A percentile compares a stretch with the other conserved stretches of the same genome.
These are phyloP conservation scores for Caenorhabditis sp. DNA, from an alignment of 2,888 invertebrate species.

Conservation along the genomic window DNA sequence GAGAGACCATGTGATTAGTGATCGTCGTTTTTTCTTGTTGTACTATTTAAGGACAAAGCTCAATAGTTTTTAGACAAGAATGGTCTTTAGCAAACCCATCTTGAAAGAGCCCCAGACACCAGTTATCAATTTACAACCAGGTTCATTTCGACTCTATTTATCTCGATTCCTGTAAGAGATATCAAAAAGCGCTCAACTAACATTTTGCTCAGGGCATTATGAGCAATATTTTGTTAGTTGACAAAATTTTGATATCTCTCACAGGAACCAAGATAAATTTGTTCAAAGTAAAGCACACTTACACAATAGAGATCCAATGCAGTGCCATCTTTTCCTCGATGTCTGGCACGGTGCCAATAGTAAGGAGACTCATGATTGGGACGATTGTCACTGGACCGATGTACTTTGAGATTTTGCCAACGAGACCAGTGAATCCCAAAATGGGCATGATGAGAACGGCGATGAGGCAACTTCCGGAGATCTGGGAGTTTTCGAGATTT, in stretches of 20 bases:
- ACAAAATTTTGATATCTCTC: too few relatives aligned
- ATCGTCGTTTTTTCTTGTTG: neutral
- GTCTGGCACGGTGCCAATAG: slow-evolving; percentile 76
- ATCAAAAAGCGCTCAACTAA: too few relatives aligned
- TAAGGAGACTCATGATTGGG: slow-evolving; percentile 76
- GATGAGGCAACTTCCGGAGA: slow-evolving; percentile 76
- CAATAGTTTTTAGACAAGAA: neutral
- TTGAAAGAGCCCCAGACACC: too few relatives aligned
- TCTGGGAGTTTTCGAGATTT: slow-evolving; percentile 62
- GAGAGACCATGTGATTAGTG: slow-evolving; percentile 13
- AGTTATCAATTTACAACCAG: too few relatives aligned
- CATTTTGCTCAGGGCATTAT: too few relatives aligned
- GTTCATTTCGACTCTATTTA: too few relatives aligned
- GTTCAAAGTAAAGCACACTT: slow-evolving; percentile 34
- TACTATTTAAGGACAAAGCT: slow-evolving; percentile 10
- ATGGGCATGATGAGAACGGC: slow-evolving; percentile 78
- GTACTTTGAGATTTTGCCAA: slow-evolving; percentile 68
- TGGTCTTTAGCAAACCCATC: too few relatives aligned
- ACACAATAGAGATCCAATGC: slow-evolving; percentile 81
- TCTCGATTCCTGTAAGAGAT: too few relatives aligned
- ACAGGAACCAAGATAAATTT: neutral
- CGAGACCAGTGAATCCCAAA: slow-evolving; percentile 78
- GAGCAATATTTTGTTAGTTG: too few relatives aligned
- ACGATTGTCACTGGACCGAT: slow-evolving; percentile 81
- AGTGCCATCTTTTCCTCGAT: slow-evolving; percentile 72